Base-by-base conservation (phyloP, 2,888 invertebrate genomes). In the Lottia gigantea region DNA sequence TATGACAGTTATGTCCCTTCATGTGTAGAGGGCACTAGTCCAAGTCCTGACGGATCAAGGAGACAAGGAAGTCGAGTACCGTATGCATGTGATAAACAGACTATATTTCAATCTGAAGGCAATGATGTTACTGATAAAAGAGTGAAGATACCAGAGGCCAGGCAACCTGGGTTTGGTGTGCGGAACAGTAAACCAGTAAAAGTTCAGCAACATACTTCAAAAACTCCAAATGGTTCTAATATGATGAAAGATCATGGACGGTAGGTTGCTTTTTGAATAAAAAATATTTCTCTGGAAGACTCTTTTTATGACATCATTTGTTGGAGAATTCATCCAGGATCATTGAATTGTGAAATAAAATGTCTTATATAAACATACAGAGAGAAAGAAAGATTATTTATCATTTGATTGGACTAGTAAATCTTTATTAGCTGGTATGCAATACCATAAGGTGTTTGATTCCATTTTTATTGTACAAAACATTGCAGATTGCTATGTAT, bases 1-100 rank as follows among this genome's bases (percentile, higher is more conserved):
- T 85, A 86, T 67, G 80, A 84, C 47, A 70, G 76, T 11, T 76
- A 80, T 93, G 94, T 78, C 91, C 74, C 92, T 90, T 0, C 93
- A 93, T 64, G 46, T 62, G 70, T 66, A 16, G 68, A 74, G 14
- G 68, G 63, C 2, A n/a, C 40, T 14, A 46, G 19, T 2, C 8
- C n/a, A 0, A n/a, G 4, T 46, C 14, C 68, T 73, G 47, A 46
- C 14, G 15, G 26, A 26, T 26, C 40, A 62, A 15, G 47, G 49
- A 49, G 55, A 68, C 15, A 19, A 47, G 8, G 40, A 62, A 40
- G 40, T 40, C n/a, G 81, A 31, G 78, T 77, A 46, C 82, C 82
- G 0, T 77, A 79, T 62, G 80, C 79, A 3, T 76, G 68, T 70
- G 83, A 84, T 67, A 78, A 75, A 61, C 64, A 74, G 16, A 77